A percentile compares a stretch with the other conserved stretches of the same genome.
phyloP scores from a whole-genome alignment of 2,888 invertebrate species.

The Allacma fusca region DNA sequence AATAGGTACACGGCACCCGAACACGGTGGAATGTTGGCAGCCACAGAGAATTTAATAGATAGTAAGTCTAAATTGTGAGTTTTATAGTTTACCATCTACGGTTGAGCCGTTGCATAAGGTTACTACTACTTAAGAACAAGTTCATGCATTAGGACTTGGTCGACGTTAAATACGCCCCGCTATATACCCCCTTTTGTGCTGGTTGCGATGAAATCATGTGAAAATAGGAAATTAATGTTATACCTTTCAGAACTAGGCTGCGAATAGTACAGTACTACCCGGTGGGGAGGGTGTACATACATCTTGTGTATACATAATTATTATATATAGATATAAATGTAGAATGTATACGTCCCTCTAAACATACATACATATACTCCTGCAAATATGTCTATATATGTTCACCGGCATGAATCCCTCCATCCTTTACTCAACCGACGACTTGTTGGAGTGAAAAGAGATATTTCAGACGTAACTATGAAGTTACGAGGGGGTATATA shows the following conservation, averaged over 20 bases:
- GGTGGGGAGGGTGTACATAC: background rate
- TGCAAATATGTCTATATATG: no score
- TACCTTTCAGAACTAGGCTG: constrained; percentile 1
- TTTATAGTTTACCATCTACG: constrained; percentile 3
- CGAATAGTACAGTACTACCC: background rate
- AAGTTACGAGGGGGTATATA: background rate
- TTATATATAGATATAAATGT: no score
- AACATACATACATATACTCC: no score
- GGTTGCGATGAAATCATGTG: constrained; percentile 1
- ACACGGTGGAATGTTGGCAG: background rate
- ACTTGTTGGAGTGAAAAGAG: background rate
- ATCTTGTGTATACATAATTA: no score
- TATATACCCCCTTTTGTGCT: background rate
- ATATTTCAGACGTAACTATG: background rate
- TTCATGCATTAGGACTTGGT: background rate
- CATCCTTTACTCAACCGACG: no score
- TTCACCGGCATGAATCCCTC: no score
- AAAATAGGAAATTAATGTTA: constrained; percentile 5
- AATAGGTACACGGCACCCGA: background rate
- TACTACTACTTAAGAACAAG: background rate
- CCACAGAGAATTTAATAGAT: constrained; percentile 3
- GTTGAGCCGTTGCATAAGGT: background rate
- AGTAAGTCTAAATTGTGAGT: constrained; percentile 3
- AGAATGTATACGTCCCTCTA: no score
- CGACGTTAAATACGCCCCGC: background rate